phyloP scores from a whole-genome alignment of 37 sponge, comb jelly and placozoan genomes.

The Geodia barretti region DNA sequence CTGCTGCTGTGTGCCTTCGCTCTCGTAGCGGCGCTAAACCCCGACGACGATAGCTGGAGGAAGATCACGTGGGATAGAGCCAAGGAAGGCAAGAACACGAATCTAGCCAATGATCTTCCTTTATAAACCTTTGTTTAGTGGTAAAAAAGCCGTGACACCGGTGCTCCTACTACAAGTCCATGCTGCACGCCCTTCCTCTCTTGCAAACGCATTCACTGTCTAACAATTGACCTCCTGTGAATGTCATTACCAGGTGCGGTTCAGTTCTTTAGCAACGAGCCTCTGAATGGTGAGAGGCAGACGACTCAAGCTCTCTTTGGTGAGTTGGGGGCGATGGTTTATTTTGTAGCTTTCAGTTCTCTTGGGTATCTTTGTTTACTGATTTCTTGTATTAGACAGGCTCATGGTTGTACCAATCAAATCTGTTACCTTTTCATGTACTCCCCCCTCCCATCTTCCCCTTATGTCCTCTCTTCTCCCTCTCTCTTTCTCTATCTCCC shows the following conservation, averaged over 20 bases:
- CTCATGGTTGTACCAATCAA: neutral
- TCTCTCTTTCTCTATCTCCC: neutral
- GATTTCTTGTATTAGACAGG: neutral
- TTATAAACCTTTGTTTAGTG: too few relatives aligned
- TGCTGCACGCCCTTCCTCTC: neutral
- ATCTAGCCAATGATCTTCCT: too few relatives aligned
- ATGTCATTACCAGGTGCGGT: conserved; percentile 1
- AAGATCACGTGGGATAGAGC: conserved; percentile 17
- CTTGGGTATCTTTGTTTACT: neutral
- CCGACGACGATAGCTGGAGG: conserved; percentile 20
- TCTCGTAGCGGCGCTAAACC: neutral
- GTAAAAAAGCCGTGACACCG: too few relatives aligned
- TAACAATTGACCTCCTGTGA: neutral
- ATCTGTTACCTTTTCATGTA: neutral
- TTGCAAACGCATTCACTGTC: neutral
- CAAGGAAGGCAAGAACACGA: neutral
- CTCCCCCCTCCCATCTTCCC: too few relatives aligned
- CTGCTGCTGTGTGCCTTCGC: conserved; percentile 22
- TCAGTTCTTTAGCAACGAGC: conserved; percentile 38
- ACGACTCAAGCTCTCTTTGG: neutral
- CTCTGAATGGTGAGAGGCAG: neutral
- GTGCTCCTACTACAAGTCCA: neutral
- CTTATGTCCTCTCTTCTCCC: neutral
- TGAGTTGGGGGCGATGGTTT: too few relatives aligned
- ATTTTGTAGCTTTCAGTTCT: too few relatives aligned